Percentiles rank a stretch among this genome's conserved stretches.
These are phyloP conservation scores for Molossus molossus DNA, from an alignment of 2,797 vertebrate genomes.

Conservation along the genomic window DNA sequence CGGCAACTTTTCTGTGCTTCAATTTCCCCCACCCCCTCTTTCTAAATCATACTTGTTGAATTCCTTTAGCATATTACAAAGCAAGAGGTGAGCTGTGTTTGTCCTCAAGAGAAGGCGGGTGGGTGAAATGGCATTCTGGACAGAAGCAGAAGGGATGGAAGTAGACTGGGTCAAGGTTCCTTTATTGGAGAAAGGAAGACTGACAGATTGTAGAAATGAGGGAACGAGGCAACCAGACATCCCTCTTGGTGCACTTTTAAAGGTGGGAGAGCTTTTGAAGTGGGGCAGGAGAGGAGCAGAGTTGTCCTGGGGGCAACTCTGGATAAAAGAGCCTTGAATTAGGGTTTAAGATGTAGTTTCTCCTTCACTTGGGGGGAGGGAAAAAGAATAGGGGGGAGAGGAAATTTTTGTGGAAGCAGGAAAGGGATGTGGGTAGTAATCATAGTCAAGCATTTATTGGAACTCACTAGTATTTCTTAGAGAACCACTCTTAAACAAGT, in stretches of 20 bases:
- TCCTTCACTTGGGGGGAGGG: not conserved
- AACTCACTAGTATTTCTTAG: conserved; percentile 61
- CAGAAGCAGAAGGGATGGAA: not conserved
- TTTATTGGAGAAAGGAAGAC: not conserved
- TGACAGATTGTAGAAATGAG: conserved; percentile 21
- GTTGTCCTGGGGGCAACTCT: not conserved
- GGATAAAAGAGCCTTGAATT: not conserved
- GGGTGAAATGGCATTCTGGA: not conserved
- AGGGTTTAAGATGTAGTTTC: not conserved
- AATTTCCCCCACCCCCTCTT: conserved; percentile 79
- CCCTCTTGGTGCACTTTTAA: not conserved
- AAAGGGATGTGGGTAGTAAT: conserved; percentile 57
- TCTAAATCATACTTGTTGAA: conserved; percentile 59
- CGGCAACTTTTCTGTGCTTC: conserved; percentile 56
- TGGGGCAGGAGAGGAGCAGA: not conserved
- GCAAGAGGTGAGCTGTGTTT: not conserved
- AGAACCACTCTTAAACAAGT: conserved; percentile 51
- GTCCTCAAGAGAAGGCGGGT: not conserved
- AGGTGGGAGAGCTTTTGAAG: not conserved
- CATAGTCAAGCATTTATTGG: conserved; percentile 33
- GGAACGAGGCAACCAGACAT: not conserved
- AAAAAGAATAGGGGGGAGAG: not conserved
- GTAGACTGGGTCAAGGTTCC: not conserved
- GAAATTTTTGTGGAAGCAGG: conserved; percentile 61
- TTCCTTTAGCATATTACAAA: conserved; percentile 40